Percentiles rank a stretch among this genome's conserved stretches.
These are phyloP conservation scores for Heteromormyrus szaboi DNA, from an alignment of 2,797 vertebrate species.

Conservation along the genomic window DNA sequence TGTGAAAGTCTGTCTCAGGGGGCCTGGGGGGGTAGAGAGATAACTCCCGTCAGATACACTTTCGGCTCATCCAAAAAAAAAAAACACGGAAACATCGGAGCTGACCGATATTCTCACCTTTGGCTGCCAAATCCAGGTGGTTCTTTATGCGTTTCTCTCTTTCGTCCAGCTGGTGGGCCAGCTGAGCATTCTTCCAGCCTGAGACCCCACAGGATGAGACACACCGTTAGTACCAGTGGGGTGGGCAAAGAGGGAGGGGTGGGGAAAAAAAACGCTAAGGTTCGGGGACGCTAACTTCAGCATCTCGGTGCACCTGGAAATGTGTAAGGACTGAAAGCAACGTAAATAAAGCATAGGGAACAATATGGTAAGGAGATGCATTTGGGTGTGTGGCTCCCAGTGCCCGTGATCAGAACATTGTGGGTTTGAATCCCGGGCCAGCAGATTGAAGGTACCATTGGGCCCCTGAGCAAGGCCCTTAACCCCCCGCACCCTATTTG, in stretches of 20 bases:
- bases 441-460: neutral
- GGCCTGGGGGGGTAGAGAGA: conserved; percentile 49
- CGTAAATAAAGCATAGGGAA: neutral
- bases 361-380: neutral
- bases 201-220: neutral
- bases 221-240: neutral
- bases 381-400: neutral
- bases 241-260: neutral
- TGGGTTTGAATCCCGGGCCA: neutral
- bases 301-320: neutral
- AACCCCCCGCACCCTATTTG: neutral
- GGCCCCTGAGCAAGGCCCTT: neutral
- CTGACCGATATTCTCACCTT: conserved; percentile 52
- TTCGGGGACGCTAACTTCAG: neutral
- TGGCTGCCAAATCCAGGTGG: conserved; percentile 73
- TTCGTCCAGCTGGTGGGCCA: conserved; percentile 67
- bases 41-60: neutral
- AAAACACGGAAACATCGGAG: neutral
- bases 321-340: neutral
- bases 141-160: conserved; percentile 72
- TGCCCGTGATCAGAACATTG: neutral
- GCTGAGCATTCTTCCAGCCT: conserved; percentile 80
- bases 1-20: conserved; percentile 76
- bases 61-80: neutral
- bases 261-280: neutral